Evolutionary conservation across 2,888 invertebrate species (phyloP).

Genomic region (Heliconius sara): DNA sequence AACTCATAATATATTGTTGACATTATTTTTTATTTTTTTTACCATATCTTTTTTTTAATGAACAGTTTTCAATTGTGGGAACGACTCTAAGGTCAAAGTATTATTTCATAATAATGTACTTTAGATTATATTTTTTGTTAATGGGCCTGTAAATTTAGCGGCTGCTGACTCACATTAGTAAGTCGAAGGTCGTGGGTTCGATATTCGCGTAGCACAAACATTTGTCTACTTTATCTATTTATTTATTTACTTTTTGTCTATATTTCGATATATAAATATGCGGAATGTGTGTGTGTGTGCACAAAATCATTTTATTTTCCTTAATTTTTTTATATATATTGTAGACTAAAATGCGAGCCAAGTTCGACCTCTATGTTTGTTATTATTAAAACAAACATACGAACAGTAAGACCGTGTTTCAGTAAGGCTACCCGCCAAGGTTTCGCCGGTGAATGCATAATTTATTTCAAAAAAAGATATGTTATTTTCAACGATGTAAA

Average conservation of each 20-base stretch:
- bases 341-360: background rate
- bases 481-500: background rate
- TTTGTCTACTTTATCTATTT: background rate
- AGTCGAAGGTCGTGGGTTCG: background rate
- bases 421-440: conserved; percentile 12
- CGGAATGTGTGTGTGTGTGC: too few relatives aligned
- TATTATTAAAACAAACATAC: background rate
- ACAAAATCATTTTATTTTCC: too few relatives aligned
- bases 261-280: too few relatives aligned
- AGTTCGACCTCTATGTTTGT: background rate
- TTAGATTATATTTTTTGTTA: background rate
- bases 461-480: background rate
- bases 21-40: background rate
- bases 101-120: background rate
- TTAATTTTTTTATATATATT: background rate
- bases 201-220: background rate
- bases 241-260: background rate
- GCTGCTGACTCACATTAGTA: background rate
- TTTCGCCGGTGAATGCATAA: conserved; percentile 1
- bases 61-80: background rate
- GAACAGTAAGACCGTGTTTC: background rate
- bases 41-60: background rate
- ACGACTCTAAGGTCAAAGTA: background rate
- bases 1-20: too few relatives aligned
- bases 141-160: background rate